Evolutionary conservation across 2,888 invertebrate genomes (phyloP).

Genomic region (Himalopsyche tibetana): DNA sequence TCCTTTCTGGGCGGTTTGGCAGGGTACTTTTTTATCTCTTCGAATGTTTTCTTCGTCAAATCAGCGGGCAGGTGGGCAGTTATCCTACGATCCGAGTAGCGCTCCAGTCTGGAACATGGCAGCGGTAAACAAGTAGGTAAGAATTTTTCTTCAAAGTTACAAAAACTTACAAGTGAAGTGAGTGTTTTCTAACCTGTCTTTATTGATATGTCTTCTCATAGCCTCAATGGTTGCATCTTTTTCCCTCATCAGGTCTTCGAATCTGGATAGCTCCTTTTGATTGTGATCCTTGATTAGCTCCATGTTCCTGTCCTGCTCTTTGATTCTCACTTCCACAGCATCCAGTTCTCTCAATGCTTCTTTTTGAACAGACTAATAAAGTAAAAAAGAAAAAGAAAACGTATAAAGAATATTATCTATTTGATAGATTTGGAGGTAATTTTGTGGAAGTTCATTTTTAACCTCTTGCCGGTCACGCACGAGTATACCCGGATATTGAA

Average conservation of each 20-base stretch:
- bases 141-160: not conserved
- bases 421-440: too few species aligned
- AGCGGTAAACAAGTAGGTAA: not conserved
- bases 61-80: slow-evolving; percentile 50
- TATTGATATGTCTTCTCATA: slow-evolving; percentile 61
- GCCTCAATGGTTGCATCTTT: slow-evolving; percentile 61
- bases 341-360: slow-evolving; percentile 75
- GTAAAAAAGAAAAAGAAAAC: slow-evolving; percentile 3
- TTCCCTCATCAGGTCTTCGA: slow-evolving; percentile 59
- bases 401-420: too few species aligned
- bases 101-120: slow-evolving; percentile 46
- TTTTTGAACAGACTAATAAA: slow-evolving; percentile 73
- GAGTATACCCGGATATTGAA: too few species aligned
- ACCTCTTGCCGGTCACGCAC: too few species aligned
- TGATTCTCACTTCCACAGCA: slow-evolving; percentile 74
- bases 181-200: slow-evolving; percentile 58
- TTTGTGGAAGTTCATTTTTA: too few species aligned
- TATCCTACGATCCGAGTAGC: slow-evolving; percentile 46
- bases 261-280: slow-evolving; percentile 69
- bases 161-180: not conserved
- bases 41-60: slow-evolving; percentile 49
- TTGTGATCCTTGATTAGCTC: slow-evolving; percentile 71
- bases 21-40: slow-evolving; percentile 29
- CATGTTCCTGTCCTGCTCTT: slow-evolving; percentile 73
- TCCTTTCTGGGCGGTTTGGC: slow-evolving; percentile 24